Conservation (phyloP, 2,797 vertebrate species). For the Cacajao melanocephalus region DNA sequence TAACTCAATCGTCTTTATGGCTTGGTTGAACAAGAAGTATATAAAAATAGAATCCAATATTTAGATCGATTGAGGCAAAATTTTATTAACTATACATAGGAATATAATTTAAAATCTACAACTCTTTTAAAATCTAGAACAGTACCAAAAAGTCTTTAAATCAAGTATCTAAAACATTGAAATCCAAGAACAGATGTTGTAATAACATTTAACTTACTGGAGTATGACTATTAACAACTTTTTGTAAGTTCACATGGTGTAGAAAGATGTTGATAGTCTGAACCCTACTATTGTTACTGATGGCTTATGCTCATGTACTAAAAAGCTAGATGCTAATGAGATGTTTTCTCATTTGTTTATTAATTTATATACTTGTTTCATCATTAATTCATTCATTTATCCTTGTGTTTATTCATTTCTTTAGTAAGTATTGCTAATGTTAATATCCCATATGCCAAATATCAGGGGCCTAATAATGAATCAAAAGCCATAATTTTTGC, state of each 20-base stretch:
- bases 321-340: not conserved
- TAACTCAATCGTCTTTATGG: not conserved
- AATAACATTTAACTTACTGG: not conserved
- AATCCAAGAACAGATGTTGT: not conserved
- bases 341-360: not conserved
- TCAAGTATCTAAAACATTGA: not conserved
- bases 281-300: not conserved
- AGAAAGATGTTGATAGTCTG: not conserved
- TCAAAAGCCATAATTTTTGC: not conserved
- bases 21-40: not conserved
- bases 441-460: not conserved
- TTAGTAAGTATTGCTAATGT: not conserved
- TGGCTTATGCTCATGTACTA: not conserved
- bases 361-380: not conserved
- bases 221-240: not conserved
- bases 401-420: not conserved
- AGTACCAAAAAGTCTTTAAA: not conserved
- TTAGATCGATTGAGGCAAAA: not conserved
- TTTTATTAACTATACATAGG: not conserved
- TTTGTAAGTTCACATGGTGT: not conserved
- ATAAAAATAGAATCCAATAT: not conserved
- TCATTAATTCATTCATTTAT: not conserved
- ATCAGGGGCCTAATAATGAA: not conserved
- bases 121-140: constrained; percentile 9
- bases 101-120: constrained; percentile 27